Percentiles rank a stretch among this genome's conserved stretches.
Conservation (phyloP, 2,797 vertebrate species). For the Podargus strigoides region DNA sequence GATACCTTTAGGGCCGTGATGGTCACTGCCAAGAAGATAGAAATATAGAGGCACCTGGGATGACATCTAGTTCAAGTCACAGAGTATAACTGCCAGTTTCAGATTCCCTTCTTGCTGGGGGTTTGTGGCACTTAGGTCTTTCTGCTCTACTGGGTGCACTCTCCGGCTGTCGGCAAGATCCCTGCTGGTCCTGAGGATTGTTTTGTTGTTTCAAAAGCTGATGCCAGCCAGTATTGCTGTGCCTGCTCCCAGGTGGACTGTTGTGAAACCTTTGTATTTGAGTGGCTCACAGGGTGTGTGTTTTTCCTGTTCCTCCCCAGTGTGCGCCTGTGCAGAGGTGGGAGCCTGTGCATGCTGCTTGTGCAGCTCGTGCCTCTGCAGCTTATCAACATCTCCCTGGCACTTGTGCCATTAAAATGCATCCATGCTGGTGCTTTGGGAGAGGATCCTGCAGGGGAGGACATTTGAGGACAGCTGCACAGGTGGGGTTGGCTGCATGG, state of each 20-base stretch:
- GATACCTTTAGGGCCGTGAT: not conserved
- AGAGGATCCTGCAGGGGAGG: not conserved
- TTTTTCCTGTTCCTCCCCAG: not conserved
- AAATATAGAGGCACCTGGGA: not conserved
- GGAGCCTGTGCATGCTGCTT: not conserved
- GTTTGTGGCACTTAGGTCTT: not conserved
- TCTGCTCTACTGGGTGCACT: not conserved
- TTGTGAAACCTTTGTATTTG: not conserved
- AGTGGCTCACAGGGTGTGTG: not conserved
- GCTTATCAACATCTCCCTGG: not conserved
- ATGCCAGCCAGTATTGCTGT: not conserved
- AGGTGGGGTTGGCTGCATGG: not conserved
- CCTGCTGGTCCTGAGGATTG: not conserved
- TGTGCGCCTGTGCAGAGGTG: fast-evolving
- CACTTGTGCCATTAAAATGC: not conserved
- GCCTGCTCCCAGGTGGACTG: not conserved
- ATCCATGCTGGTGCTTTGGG: fast-evolving
- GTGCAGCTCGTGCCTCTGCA: not conserved
- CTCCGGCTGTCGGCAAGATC: not conserved
- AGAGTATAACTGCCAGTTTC: not conserved
- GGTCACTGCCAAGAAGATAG: not conserved
- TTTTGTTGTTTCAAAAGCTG: not conserved
- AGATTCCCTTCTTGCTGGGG: not conserved
- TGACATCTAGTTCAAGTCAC: not conserved
- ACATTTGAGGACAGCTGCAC: not conserved